Conservation (phyloP, 2,888 invertebrate genomes). For the Rugalucina vietnamica region DNA sequence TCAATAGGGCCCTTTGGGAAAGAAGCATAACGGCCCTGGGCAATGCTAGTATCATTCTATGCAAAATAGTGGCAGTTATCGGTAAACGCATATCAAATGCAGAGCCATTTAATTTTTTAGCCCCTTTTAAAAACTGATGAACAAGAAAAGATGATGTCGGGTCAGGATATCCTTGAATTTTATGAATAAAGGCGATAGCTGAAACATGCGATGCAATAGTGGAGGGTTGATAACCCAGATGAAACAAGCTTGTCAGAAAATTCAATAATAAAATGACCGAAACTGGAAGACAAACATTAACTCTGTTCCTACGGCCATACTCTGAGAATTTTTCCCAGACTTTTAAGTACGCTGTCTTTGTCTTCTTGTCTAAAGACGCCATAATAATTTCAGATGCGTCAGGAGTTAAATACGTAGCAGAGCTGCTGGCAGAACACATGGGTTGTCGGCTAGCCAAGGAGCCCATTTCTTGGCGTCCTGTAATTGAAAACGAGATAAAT, state of each 20-base stretch:
- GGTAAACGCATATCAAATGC: background rate
- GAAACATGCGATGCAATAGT: background rate
- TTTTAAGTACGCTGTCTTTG: background rate
- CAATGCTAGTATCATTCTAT: background rate
- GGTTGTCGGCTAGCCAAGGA: background rate
- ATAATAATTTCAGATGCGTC: no score
- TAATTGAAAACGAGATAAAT: slow-evolving; percentile 14
- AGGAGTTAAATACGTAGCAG: background rate
- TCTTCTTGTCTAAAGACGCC: background rate
- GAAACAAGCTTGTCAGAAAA: background rate
- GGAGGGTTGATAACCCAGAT: background rate
- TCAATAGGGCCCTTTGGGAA: background rate
- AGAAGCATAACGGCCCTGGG: background rate
- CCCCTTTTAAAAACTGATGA: background rate
- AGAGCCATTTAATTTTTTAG: background rate
- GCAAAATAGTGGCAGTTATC: background rate
- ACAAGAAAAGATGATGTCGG: background rate
- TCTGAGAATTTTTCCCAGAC: background rate
- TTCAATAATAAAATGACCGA: background rate
- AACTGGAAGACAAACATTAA: background rate
- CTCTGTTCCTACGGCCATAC: background rate
- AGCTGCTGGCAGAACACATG: background rate
- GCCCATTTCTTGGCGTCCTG: background rate
- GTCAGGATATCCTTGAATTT: background rate
- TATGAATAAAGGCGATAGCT: background rate